Base-by-base conservation (phyloP, 2,797 vertebrate genomes). In the Gorsachius magnificus region DNA sequence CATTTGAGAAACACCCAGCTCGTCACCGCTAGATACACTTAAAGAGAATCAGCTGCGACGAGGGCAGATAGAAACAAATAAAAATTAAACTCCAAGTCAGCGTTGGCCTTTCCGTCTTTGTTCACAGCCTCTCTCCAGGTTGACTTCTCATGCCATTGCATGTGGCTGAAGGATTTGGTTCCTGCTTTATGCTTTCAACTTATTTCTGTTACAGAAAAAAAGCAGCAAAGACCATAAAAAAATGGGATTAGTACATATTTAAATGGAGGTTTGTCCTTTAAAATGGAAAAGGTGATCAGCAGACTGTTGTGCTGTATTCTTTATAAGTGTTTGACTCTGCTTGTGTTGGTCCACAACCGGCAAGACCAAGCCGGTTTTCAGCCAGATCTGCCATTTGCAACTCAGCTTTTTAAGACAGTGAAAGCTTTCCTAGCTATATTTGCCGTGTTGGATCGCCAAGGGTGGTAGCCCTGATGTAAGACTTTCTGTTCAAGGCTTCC, bases 11-110 rank as follows among this genome's bases (percentile, higher is more conserved):
- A 18, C 25, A 12, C 33, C 16, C 69, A 41, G 69, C 35, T 46
- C 51, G 36, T 6, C n/a, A 5, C 28, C 16, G 1, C 4, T 1
- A 14, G 35, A n/a, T 3, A 7, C 1, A 16, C 12, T 17, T 10
- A 7, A 35, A 36, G 41, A 43, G 10, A 75, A 58, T 3, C 17
- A 20, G 14, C 22, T 31, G 25, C 45, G 26, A 5, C 8, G 9
- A 43, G 26, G 11, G 31, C 8, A 33, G 33, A 15, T 1, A 61
- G n/a, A 80, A 90, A 58, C 16, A 38, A 46, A 35, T 9, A 4
- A 22, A 53, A 56, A 31, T 20, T 5, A 33, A 70, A 33, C 28
- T 43, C 80, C 1, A 29, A 36, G 53, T 11, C 38, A 24, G 18
- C 0, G 0, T 3, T 50, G 68, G 29, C 38, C 46, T 53, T 36